These are phyloP conservation scores for Linyphia triangularis DNA, from an alignment of 2,888 invertebrate genomes.

Conservation along the genomic window DNA sequence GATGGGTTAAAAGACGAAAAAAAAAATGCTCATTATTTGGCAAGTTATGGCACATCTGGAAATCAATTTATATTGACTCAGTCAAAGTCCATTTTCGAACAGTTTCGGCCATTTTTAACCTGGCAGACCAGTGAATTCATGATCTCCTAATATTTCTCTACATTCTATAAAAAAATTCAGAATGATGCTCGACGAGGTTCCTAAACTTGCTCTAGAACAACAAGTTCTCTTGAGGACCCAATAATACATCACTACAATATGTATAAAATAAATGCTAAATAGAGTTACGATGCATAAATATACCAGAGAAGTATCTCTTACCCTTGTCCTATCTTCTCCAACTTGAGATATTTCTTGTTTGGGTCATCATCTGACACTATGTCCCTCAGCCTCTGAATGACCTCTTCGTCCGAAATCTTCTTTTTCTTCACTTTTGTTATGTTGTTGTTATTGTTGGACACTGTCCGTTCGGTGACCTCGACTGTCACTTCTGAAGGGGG, in stretches of 20 bases:
- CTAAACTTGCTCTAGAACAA: not conserved
- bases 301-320: conserved; percentile 10
- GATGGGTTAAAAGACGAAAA: too few species aligned
- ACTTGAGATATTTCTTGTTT: conserved; percentile 87
- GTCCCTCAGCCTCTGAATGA: conserved; percentile 85
- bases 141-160: too few species aligned
- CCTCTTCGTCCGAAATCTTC: conserved; percentile 85
- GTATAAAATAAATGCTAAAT: not conserved
- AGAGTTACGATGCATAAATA: not conserved
- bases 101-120: too few species aligned
- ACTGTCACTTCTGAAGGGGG: conserved; percentile 21
- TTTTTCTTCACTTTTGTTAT: conserved; percentile 80
- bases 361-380: conserved; percentile 93
- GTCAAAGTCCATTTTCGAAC: not conserved
- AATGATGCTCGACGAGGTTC: too few species aligned
- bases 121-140: too few species aligned
- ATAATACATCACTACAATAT: not conserved
- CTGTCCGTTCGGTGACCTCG: conserved; percentile 29
- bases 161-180: too few species aligned
- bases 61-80: not conserved
- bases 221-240: not conserved
- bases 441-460: conserved; percentile 68
- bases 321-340: conserved; percentile 87
- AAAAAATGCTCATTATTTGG: too few species aligned
- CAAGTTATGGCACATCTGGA: too few species aligned